Evolutionary conservation across 2,888 invertebrate species (phyloP).

Genomic region (Netelia fuscicornis): DNA sequence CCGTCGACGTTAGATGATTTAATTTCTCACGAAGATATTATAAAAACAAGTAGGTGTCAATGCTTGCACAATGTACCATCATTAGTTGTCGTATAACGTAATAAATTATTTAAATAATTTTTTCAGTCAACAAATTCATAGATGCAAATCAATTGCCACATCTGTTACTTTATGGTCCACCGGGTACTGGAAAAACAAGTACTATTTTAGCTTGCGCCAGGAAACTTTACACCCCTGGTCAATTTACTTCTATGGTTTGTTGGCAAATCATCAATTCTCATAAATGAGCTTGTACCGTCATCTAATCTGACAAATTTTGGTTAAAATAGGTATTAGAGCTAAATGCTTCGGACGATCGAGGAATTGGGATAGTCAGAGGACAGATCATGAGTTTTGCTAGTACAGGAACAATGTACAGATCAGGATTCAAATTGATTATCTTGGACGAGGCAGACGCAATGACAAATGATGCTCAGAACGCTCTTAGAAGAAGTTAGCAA

Average conservation of each 20-base stretch:
- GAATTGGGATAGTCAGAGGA: constrained; percentile 97
- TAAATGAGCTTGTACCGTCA: constrained; percentile 6
- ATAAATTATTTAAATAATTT: constrained; percentile 39
- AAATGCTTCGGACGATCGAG: constrained; percentile 99
- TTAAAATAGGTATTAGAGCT: constrained; percentile 91
- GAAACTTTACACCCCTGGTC: constrained; percentile 94
- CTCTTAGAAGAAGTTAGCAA: constrained; percentile 92
- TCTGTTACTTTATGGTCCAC: constrained; percentile 98
- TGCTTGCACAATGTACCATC: background rate
- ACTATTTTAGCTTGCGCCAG: constrained; percentile 98
- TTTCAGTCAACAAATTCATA: constrained; percentile 94
- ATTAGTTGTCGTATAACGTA: constrained; percentile 14
- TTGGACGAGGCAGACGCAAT: constrained; percentile 99
- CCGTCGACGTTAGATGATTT: constrained; percentile 96
- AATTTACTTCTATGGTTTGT: constrained; percentile 96
- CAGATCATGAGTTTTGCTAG: constrained; percentile 98
- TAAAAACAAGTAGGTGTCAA: constrained; percentile 93
- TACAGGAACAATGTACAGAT: constrained; percentile 97
- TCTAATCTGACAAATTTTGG: background rate
- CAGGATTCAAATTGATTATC: constrained; percentile 97
- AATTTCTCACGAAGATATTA: constrained; percentile 98
- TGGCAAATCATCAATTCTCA: constrained; percentile 4
- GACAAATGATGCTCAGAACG: constrained; percentile 99
- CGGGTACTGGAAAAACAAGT: constrained; percentile 99
- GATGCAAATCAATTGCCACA: constrained; percentile 97